Conservation (phyloP, 2,113 vertebrate genomes). For the Vulpes lagopus region DNA sequence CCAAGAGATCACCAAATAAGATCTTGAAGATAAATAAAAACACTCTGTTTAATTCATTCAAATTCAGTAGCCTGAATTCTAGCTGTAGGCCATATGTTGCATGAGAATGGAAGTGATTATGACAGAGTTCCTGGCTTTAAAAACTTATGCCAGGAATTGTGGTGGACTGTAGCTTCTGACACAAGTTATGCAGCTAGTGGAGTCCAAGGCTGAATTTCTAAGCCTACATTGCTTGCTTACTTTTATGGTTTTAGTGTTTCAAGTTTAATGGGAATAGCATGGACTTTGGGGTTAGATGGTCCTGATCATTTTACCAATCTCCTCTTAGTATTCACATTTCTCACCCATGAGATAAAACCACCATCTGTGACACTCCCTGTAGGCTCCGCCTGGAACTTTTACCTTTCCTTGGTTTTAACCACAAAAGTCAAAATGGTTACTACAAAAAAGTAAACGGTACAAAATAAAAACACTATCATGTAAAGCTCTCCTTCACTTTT, state of each 20-base stretch:
- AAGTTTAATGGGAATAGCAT: background rate
- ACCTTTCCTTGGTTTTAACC: background rate
- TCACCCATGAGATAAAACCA: background rate
- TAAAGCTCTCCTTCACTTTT: background rate
- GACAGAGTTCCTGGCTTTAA: background rate
- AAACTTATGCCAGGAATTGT: background rate
- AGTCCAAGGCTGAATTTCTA: background rate
- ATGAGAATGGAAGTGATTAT: background rate
- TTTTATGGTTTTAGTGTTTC: background rate
- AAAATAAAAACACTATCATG: background rate
- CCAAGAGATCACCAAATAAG: background rate
- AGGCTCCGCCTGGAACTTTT: background rate
- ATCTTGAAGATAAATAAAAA: background rate
- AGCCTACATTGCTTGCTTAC: background rate
- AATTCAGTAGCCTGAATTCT: background rate
- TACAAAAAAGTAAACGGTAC: background rate
- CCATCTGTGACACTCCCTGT: background rate
- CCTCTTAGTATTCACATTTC: background rate
- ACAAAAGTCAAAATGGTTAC: background rate
- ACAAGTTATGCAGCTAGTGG: background rate
- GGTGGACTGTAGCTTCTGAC: background rate
- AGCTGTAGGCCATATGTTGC: background rate
- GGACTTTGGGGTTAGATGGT: background rate
- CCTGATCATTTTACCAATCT: background rate
- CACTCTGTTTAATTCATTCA: background rate